phyloP scores from a whole-genome alignment of 2,888 invertebrate genomes.

The Pachycephus smyrnensis region DNA sequence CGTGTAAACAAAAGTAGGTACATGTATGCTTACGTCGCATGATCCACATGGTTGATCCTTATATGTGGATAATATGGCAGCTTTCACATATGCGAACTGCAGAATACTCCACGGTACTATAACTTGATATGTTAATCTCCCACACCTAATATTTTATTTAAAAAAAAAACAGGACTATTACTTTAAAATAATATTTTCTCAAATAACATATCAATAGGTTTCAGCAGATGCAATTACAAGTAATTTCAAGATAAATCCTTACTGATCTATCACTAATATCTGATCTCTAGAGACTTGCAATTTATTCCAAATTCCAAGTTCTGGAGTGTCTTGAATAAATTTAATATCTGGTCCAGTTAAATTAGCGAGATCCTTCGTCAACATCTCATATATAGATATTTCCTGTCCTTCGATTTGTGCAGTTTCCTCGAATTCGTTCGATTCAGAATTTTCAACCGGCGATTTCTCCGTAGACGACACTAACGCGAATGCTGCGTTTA shows the following conservation, averaged over 20 bases:
- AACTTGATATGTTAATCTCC: conserved; percentile 60
- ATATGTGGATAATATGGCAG: conserved; percentile 62
- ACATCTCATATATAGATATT: conserved; percentile 16
- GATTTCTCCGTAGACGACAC: background rate
- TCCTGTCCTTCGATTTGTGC: conserved; percentile 37
- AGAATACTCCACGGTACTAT: conserved; percentile 64
- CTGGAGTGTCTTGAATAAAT: conserved; percentile 45
- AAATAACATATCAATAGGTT: background rate
- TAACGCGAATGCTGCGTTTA: conserved; percentile 31
- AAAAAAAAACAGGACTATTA: conserved; percentile 24
- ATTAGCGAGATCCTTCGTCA: conserved; percentile 31
- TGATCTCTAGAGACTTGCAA: conserved; percentile 52
- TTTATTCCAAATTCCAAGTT: conserved; percentile 47
- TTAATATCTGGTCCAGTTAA: conserved; percentile 37
- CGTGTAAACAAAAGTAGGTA: background rate
- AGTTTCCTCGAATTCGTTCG: conserved; percentile 46
- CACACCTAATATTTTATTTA: conserved; percentile 48
- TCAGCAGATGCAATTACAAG: background rate
- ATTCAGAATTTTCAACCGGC: conserved; percentile 27
- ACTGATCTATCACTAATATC: conserved; percentile 54
- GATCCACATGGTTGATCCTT: conserved; percentile 62
- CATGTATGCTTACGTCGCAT: conserved; percentile 40
- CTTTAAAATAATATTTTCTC: conserved; percentile 1
- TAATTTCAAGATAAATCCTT: conserved; percentile 7
- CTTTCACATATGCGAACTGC: conserved; percentile 63